Percentiles rank a stretch among this genome's conserved stretches.
These are phyloP conservation scores for Lasioglossum lativentre DNA, from an alignment of 2,888 invertebrate species.

Conservation along the genomic window DNA sequence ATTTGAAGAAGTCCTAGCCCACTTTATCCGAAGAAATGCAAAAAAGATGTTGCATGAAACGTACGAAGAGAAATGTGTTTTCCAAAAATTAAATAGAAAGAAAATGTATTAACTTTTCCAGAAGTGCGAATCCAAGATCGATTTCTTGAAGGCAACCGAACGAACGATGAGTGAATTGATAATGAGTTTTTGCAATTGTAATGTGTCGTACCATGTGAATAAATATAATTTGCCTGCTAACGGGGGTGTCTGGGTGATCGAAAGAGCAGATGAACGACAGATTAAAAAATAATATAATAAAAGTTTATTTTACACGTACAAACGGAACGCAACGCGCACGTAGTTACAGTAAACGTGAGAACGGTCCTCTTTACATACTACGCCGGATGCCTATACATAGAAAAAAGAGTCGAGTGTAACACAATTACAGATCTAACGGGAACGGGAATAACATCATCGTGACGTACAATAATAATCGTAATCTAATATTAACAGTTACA, in stretches of 20 bases:
- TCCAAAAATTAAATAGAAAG: not conserved
- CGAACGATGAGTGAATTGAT: too few relatives aligned
- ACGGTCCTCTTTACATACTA: slow-evolving; percentile 34
- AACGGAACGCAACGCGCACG: slow-evolving; percentile 73
- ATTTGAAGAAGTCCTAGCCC: not conserved
- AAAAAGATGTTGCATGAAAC: not conserved
- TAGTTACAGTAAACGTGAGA: slow-evolving; percentile 57
- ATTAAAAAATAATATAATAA: slow-evolving; percentile 82
- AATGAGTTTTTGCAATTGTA: not conserved
- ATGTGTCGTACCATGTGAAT: not conserved
- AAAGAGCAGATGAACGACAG: slow-evolving; percentile 15
- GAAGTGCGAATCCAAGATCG: not conserved
- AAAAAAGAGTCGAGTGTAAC: slow-evolving; percentile 56
- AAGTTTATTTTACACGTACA: slow-evolving; percentile 82
- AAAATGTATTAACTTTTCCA: not conserved
- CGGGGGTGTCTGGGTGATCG: slow-evolving; percentile 8
- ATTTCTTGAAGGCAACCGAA: not conserved
- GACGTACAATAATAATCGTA: slow-evolving; percentile 63
- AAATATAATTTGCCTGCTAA: not conserved
- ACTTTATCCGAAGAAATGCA: not conserved
- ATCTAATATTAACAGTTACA: slow-evolving; percentile 66
- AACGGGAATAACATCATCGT: slow-evolving; percentile 52
- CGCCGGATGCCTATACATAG: slow-evolving; percentile 47
- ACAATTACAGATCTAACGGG: slow-evolving; percentile 67
- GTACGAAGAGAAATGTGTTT: too few relatives aligned